phyloP scores from a whole-genome alignment of 2,888 invertebrate species.

The Entomobrya multifasciata region DNA sequence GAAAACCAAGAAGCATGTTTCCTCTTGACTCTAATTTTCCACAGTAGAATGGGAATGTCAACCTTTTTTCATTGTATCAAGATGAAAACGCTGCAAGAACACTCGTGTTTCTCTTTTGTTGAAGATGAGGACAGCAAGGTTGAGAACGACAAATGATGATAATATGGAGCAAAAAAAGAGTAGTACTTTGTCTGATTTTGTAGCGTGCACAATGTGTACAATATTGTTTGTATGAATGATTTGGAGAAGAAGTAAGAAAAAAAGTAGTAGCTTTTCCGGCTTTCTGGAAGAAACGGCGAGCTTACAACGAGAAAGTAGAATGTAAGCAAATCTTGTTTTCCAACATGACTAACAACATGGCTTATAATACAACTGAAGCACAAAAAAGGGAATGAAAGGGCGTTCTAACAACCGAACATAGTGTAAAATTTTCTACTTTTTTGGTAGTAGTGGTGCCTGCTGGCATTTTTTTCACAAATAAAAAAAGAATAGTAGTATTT shows the following conservation, averaged over 20 bases:
- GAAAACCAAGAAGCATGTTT: conserved; percentile 20
- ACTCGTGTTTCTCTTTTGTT: conserved; percentile 40
- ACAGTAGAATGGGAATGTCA: conserved; percentile 49
- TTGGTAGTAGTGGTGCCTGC: conserved; percentile 41
- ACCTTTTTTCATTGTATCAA: conserved; percentile 25
- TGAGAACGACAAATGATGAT: background rate
- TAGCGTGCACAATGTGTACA: background rate
- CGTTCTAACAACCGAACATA: conserved; percentile 20
- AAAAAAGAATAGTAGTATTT: background rate
- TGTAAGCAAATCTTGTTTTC: conserved; percentile 41
- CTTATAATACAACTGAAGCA: too few relatives aligned
- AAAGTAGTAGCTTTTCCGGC: conserved; percentile 10
- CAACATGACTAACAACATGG: conserved; percentile 27
- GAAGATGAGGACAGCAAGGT: background rate
- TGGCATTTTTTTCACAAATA: conserved; percentile 45
- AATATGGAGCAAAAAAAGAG: background rate
- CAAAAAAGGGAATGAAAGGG: too few relatives aligned
- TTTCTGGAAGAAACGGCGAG: conserved; percentile 21
- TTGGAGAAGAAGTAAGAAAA: background rate
- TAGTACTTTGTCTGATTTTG: too few relatives aligned
- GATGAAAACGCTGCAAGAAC: background rate
- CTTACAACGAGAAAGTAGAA: background rate
- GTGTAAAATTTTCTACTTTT: conserved; percentile 55
- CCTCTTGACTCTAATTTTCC: conserved; percentile 55
- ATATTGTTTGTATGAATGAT: conserved; percentile 47